phyloP scores from a whole-genome alignment of 2,113 vertebrate species.

The Oostethus manadensis region DNA sequence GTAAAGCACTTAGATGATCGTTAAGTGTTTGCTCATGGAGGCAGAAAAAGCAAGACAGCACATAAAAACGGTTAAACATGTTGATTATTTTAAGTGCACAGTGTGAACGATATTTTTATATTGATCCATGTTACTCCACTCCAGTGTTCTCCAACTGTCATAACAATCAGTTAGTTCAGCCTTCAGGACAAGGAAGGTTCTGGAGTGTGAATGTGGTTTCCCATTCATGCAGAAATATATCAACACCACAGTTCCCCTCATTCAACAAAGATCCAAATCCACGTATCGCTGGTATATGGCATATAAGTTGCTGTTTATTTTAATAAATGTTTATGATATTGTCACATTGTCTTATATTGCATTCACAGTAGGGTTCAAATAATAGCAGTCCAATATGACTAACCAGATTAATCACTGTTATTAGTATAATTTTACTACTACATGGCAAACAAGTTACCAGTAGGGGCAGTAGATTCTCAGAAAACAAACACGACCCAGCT shows the following conservation, averaged over 20 bases:
- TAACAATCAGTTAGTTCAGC: neutral
- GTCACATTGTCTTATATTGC: too few species aligned
- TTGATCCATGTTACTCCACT: too few species aligned
- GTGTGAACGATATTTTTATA: neutral
- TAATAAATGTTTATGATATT: too few species aligned
- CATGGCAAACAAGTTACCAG: too few species aligned
- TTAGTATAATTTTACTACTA: too few species aligned
- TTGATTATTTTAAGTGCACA: neutral
- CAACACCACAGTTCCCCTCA: neutral
- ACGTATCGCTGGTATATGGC: too few species aligned
- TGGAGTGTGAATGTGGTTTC: neutral
- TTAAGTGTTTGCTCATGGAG: neutral
- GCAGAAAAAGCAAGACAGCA: neutral
- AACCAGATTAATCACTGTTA: too few species aligned
- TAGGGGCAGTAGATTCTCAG: too few species aligned
- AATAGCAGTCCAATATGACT: too few species aligned
- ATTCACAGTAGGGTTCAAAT: too few species aligned
- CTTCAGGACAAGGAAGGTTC: neutral
- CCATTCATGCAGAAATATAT: neutral
- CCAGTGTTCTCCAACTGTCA: neutral
- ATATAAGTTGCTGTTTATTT: too few species aligned
- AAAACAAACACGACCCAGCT: too few species aligned
- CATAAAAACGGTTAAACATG: neutral
- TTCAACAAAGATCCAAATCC: neutral
- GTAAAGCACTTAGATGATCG: neutral